These are phyloP conservation scores for Erythrocercus mccallii DNA, from an alignment of 2,113 vertebrate species.

Conservation along the genomic window DNA sequence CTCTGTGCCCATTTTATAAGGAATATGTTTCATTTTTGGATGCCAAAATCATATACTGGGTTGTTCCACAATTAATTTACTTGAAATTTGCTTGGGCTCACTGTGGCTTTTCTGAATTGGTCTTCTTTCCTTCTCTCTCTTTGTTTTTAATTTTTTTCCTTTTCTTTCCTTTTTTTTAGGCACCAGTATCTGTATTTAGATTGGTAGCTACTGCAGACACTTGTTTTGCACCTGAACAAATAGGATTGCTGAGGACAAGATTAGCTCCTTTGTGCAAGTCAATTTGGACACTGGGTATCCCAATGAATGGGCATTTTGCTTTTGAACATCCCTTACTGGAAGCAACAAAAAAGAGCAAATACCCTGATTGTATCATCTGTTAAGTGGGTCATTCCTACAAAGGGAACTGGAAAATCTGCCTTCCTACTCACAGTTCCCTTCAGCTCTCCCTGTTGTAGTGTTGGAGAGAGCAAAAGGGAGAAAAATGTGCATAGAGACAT, in stretches of 20 bases:
- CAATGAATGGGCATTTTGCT: slow-evolving; percentile 16
- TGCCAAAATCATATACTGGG: slow-evolving; percentile 59
- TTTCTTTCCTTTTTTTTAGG: not conserved
- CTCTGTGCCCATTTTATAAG: slow-evolving; percentile 35
- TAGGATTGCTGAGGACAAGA: slow-evolving; percentile 2
- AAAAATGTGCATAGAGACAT: not conserved
- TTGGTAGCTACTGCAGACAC: not conserved
- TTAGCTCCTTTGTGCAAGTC: not conserved
- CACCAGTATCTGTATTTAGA: not conserved
- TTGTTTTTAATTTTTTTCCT: not conserved
- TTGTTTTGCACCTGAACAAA: slow-evolving; percentile 55
- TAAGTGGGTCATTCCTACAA: slow-evolving; percentile 61
- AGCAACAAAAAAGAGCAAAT: not conserved
- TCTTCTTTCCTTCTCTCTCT: not conserved
- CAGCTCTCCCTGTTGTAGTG: not conserved
- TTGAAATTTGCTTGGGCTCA: slow-evolving; percentile 17
- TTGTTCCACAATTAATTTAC: slow-evolving; percentile 69
- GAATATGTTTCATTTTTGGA: slow-evolving; percentile 22
- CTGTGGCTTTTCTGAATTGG: not conserved
- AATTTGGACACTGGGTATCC: not conserved
- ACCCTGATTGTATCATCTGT: slow-evolving; percentile 22
- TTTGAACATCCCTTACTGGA: slow-evolving; percentile 49
- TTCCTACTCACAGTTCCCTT: slow-evolving; percentile 7
- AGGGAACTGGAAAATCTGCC: slow-evolving; percentile 29
- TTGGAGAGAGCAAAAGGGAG: not conserved